A percentile compares a stretch with the other conserved stretches of the same genome.
Evolutionary conservation across 2,888 invertebrate genomes (phyloP).

Genomic region (Drosophila macrothrix): DNA sequence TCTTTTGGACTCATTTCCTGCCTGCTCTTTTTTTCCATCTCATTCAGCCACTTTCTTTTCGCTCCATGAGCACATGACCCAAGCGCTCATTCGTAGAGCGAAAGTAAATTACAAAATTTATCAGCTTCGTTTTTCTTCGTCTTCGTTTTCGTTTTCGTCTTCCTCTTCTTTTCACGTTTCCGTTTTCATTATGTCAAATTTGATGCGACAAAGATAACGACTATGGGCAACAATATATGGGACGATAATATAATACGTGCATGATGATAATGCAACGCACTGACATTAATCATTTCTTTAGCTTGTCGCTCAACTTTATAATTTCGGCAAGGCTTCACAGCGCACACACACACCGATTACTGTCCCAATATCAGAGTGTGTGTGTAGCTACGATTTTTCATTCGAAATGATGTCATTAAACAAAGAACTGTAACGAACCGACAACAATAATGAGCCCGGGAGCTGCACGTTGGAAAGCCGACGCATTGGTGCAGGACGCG

Average conservation of each 20-base stretch:
- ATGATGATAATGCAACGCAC: constrained; percentile 51
- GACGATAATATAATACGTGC: constrained; percentile 43
- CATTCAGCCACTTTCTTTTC: constrained; percentile 22
- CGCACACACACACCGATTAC: constrained; percentile 1
- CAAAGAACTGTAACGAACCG: constrained; percentile 69
- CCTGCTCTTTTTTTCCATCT: constrained; percentile 9
- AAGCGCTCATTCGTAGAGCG: constrained; percentile 30
- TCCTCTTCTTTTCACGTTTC: constrained; percentile 41
- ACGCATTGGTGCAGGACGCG: constrained; percentile 56
- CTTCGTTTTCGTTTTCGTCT: neutral
- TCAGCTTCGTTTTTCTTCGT: constrained; percentile 20
- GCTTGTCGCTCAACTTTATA: constrained; percentile 67
- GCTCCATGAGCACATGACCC: constrained; percentile 44
- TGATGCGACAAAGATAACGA: constrained; percentile 59
- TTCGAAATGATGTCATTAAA: constrained; percentile 78
- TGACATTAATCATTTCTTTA: constrained; percentile 73
- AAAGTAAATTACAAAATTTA: constrained; percentile 60
- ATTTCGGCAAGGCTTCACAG: constrained; percentile 65
- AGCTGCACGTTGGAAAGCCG: constrained; percentile 36
- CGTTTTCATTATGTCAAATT: constrained; percentile 68
- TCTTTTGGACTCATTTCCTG: constrained; percentile 44
- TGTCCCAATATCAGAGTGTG: neutral
- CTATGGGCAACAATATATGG: constrained; percentile 37
- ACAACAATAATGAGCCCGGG: constrained; percentile 71
- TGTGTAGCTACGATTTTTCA: constrained; percentile 72